Evolutionary conservation across 2,888 invertebrate species (phyloP).

Genomic region (Idaea dimidiata): DNA sequence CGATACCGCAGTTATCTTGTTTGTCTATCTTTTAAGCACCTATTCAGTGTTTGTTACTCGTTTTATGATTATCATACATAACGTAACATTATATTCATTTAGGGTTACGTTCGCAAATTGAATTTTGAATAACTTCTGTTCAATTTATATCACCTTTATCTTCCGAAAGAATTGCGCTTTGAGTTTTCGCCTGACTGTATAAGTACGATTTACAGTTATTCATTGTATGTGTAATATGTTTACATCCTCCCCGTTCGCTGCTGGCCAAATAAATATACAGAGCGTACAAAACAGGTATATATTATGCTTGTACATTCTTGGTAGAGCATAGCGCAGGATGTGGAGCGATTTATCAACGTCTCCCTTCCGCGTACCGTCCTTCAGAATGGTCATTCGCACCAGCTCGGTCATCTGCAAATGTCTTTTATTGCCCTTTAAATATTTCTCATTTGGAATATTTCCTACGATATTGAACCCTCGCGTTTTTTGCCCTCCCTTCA

Average conservation of each 20-base stretch:
- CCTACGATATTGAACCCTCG: conserved; percentile 24
- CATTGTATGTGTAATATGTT: neutral
- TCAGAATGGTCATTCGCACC: conserved; percentile 44
- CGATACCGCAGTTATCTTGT: conserved; percentile 7
- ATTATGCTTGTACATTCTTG: conserved; percentile 20
- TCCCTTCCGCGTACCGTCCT: conserved; percentile 37
- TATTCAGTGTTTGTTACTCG: neutral
- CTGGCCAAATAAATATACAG: neutral
- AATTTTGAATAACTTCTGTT: neutral
- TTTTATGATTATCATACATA: neutral
- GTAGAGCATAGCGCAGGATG: conserved; percentile 32
- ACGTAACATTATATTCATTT: neutral
- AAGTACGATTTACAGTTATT: neutral
- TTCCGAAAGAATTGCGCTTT: neutral
- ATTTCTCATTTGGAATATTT: conserved; percentile 34
- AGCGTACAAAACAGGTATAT: conserved; percentile 15
- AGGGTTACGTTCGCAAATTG: neutral
- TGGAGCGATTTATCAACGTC: conserved; percentile 45
- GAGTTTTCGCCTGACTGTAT: too few species aligned
- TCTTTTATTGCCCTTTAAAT: conserved; percentile 42
- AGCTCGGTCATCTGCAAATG: conserved; percentile 29
- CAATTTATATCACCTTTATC: neutral
- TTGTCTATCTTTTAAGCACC: neutral
- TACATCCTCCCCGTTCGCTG: neutral
- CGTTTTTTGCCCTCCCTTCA: conserved; percentile 13